Evolutionary conservation across 2,888 invertebrate species (phyloP), one percentile per base, ranked within the genome.

Genomic region (Ennomos erosarius): DNA sequence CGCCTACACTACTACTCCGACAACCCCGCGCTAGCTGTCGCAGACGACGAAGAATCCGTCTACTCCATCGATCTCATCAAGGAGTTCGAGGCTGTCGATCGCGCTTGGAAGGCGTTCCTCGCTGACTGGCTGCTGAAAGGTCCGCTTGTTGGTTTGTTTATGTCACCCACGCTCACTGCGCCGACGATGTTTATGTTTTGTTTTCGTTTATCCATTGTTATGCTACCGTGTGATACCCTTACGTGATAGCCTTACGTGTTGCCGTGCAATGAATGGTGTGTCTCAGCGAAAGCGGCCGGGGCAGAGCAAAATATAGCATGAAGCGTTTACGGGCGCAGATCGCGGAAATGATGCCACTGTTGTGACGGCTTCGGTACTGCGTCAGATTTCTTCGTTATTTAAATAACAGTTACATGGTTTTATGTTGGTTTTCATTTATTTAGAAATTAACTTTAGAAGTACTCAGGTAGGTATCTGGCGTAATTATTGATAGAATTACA

Each of bases 31-130:
- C 93, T 96, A 93, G 84, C 93, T 94, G 87, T 90, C 89, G 87
- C 93, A 91, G 91, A 93, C 82, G 93, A 87, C 78, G 92, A 94
- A 76, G 91, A 92, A 70, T 89, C 93, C 70, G 96, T 96, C 76
- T 96, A 97, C 90, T 95, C 96, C 70, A 92, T 96, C 85, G 97
- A 96, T 84, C 95, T 96, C 85, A 97, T 97, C 91, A 97, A 97
- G 93, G 97, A 97, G 90, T 97, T 97, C 88, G 97, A 97, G 81
- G 94, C 95, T 68, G 94, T 96, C 73, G 95, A 96, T 72, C 95
- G 95, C 70, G 95, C 95, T 59, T 96, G 96, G 94, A 96, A 95
- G 87, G 95, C 95, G 76, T 95, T 95, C 90, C 93, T 97, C 75
- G 95, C 95, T 69, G 95, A 96, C 84, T 92, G 95, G 78, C 93